Evolutionary conservation across 1,140 invertebrate genomes (phyloP), one percentile per base, ranked within the genome.

Genomic region (Aplysia californica): DNA sequence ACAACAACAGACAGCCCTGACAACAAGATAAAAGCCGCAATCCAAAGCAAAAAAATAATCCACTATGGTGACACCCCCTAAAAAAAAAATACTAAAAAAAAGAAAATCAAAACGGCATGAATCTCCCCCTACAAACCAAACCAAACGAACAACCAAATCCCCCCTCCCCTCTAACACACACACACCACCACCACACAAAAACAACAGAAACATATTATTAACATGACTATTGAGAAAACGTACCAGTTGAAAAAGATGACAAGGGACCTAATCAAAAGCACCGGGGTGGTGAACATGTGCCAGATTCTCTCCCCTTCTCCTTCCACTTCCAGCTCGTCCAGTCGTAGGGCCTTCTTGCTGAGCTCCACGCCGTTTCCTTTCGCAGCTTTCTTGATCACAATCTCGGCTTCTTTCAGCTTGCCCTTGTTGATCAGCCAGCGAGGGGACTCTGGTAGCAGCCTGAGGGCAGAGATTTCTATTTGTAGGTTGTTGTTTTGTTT

Each of bases 371-470:
- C 78, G 64, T 87, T 87, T 6, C 71, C 70, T 72, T 75, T 75
- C 0, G 82, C 84, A 44, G 76, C 74, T 23, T 73, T 50, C 31
- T 75, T 64, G n/a, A 86, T 64, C 20, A 87, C 82, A 29, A 58
- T 68, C 33, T 76, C 67, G 4, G 85, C 85, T 70, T 87, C 84
- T 21, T 85, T 78, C 38, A 79, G 69, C 41, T 79, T 70, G 5
- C 81, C 74, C 33, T 76, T 71, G 2, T 70, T 80, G 2, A 85
- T 39, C 2, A 87, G 67, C 85, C 85, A 87, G 21, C 85, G 77
- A 20, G 85, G 82, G 1, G 84, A 86, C 50, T 87, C 85, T 18
- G 83, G 82, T 15, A 86, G 70, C 26, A 85, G 44, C 66, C 85
- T 86, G 66, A 5, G 74, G 71, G 61, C 23, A 35, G 6, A 61